Base-by-base conservation (phyloP, 2,888 invertebrate genomes). In the Stenolophus ochropezus region DNA sequence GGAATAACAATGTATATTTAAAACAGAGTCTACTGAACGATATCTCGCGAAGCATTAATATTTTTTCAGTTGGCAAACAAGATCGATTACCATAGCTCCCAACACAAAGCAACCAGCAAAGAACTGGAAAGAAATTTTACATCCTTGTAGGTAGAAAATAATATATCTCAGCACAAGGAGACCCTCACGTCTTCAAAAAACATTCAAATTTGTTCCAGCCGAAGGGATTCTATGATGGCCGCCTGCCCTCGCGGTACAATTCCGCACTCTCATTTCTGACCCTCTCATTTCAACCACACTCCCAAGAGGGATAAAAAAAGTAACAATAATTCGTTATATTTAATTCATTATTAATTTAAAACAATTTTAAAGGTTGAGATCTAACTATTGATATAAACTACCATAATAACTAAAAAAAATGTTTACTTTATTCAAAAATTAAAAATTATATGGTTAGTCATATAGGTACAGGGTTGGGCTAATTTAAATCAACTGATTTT, bases 201-300 rank as follows among this genome's bases (percentile, higher is more conserved):
- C 86, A 87, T 87, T 86, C 86, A 85, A 85, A 86, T 87, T 86
- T 85, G 85, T 87, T 86, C 85, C 87, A 84, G 85, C 83, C 84
- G 86, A 85, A 83, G 83, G 84, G 82, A 82, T 86, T 85, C 86
- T 85, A 86, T 87, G 86, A 87, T 87, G 87, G 87, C 87, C 85
- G 86, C 85, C 33, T 25, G 33, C 33, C 33, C 33, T 3, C 33
- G 11, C 33, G 8, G 11, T 42, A 42, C 33, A 11, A 42, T 8
- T 11, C 11, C 8, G 11, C 33, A 42, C 33, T 42, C 8, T 8
- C 8, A 6, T 42, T 42, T 42, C 11, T 6, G 1, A 1, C 33
- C 33, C 33, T 42, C 33, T 42, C 33, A 42, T 3, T 42, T 42
- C 11, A 42, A 11, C 33, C 33, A n/a, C n/a, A n/a, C n/a, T n/a